A percentile compares a stretch with the other conserved stretches of the same genome.
Evolutionary conservation across 2,113 vertebrate species (phyloP).

Genomic region (Sialia sialis): DNA sequence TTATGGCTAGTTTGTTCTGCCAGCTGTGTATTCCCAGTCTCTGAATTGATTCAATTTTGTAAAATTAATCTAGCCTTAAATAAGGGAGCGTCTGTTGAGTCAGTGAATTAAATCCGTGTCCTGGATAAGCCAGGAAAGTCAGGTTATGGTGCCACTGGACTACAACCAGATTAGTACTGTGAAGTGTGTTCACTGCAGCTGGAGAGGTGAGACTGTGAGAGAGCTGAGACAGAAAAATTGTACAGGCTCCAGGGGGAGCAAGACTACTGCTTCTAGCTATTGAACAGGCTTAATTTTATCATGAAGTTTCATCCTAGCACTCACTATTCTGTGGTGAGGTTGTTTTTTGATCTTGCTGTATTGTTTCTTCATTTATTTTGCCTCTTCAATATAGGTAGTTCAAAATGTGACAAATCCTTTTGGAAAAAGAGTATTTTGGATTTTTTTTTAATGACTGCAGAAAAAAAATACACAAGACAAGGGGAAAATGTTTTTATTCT

Average conservation of each 20-base stretch:
- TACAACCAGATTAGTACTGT: background rate
- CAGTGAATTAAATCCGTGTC: background rate
- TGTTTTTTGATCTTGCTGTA: background rate
- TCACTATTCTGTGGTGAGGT: background rate
- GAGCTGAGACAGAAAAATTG: background rate
- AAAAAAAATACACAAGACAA: background rate
- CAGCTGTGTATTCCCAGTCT: background rate
- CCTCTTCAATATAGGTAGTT: background rate
- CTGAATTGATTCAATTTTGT: background rate
- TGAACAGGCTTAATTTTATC: background rate
- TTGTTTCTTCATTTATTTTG: background rate
- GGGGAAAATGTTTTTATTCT: background rate
- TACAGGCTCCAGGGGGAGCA: slow-evolving; percentile 35
- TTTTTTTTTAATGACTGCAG: background rate
- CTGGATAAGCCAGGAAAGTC: background rate
- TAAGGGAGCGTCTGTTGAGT: background rate
- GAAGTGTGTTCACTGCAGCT: background rate
- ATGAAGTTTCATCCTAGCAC: background rate
- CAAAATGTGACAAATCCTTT: background rate
- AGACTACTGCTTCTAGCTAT: background rate
- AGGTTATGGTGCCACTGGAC: background rate
- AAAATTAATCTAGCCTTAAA: background rate
- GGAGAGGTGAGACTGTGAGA: background rate
- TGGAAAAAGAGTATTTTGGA: background rate
- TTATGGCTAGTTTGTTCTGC: background rate